Evolutionary conservation across 2,888 invertebrate genomes (phyloP).

Genomic region (Coelinius sp.): DNA sequence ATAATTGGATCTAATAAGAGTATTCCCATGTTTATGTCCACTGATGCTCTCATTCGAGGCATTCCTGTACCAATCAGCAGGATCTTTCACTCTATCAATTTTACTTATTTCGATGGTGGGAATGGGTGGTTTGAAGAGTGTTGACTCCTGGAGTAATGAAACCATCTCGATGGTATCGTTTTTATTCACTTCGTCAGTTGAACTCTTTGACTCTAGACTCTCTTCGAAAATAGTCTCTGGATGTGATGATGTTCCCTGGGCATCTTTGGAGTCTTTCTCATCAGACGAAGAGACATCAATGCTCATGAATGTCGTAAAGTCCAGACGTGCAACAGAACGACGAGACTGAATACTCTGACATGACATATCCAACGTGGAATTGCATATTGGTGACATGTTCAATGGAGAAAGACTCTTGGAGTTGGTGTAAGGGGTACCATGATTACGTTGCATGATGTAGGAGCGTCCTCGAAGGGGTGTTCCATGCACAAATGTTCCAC

Average conservation of each 20-base stretch:
- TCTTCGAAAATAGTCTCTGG: conserved; percentile 3
- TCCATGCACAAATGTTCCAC: conserved; percentile 62
- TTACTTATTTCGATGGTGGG: conserved; percentile 31
- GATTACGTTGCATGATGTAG: conserved; percentile 48
- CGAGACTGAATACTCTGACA: conserved; percentile 56
- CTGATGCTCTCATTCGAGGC: conserved; percentile 53
- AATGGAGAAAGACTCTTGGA: conserved; percentile 56
- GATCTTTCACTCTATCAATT: conserved; percentile 41
- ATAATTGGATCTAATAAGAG: conserved; percentile 50
- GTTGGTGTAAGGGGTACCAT: conserved; percentile 55
- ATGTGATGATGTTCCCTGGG: neutral
- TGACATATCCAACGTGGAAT: conserved; percentile 52
- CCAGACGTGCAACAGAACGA: conserved; percentile 55
- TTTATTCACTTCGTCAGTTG: neutral
- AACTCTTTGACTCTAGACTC: neutral
- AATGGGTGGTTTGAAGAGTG: conserved; percentile 37
- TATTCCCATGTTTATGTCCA: conserved; percentile 51
- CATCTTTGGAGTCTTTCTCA: conserved; percentile 39
- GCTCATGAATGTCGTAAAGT: conserved; percentile 63
- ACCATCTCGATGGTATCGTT: conserved; percentile 49
- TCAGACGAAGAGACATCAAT: conserved; percentile 50
- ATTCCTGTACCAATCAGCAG: conserved; percentile 50
- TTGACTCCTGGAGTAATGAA: conserved; percentile 44
- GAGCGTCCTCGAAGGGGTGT: conserved; percentile 57
- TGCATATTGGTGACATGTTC: conserved; percentile 63